Percentiles rank a stretch among this genome's conserved stretches.
phyloP scores from a whole-genome alignment of 2,888 invertebrate genomes.

The Lasioglossum figueresi region DNA sequence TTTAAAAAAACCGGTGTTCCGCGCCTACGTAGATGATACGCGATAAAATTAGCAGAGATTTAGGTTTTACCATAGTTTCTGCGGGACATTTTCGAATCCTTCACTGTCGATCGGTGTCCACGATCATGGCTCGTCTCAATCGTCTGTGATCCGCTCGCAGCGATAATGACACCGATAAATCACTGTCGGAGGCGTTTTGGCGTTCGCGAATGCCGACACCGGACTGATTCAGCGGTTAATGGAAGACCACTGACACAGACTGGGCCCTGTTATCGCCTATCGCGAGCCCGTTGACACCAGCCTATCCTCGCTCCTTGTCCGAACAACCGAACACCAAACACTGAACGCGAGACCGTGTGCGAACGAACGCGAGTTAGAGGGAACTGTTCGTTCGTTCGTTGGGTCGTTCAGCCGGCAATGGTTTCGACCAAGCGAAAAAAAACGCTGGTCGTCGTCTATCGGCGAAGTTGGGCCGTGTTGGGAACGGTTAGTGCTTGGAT shows the following conservation, averaged over 20 bases:
- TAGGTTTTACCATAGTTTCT: conserved; percentile 49
- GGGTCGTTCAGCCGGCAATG: background rate
- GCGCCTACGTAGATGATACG: too few relatives aligned
- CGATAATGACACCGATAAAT: conserved; percentile 13
- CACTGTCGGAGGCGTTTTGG: conserved; percentile 32
- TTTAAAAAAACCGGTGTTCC: too few relatives aligned
- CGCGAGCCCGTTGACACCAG: conserved; percentile 55
- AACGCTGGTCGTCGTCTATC: background rate
- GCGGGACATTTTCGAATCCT: conserved; percentile 44
- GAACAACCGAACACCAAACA: background rate
- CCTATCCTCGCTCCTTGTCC: conserved; percentile 48
- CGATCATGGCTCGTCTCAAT: conserved; percentile 17
- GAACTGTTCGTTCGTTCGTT: background rate
- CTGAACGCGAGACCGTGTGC: conserved; percentile 14
- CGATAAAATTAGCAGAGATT: conserved; percentile 34
- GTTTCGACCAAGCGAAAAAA: background rate
- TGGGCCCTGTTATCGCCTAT: conserved; percentile 71
- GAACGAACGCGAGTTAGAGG: background rate
- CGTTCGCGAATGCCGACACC: conserved; percentile 71
- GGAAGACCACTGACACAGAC: conserved; percentile 74
- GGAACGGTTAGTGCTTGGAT: conserved; percentile 5
- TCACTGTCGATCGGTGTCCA: background rate
- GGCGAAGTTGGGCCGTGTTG: background rate
- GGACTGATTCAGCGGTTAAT: conserved; percentile 77
- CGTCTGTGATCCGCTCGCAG: background rate